Percentiles rank a stretch among this genome's conserved stretches.
Conservation (phyloP, 53 echinoderm and acorn worm genomes). For the Arbacia lixula region DNA sequence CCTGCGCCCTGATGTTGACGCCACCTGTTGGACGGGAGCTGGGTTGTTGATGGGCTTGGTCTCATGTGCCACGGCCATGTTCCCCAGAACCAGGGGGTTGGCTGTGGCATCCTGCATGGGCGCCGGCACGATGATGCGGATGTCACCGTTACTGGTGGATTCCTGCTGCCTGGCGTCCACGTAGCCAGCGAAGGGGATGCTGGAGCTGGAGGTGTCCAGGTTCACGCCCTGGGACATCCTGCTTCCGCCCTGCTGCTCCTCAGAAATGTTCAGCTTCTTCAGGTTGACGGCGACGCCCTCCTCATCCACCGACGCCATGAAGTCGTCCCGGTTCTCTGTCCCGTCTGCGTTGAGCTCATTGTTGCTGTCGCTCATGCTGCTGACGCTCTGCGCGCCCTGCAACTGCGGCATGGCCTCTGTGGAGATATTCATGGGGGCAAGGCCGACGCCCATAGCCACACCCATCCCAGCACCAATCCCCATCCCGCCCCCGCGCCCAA, state of each 20-base stretch:
- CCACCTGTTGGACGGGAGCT: neutral
- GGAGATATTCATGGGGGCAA: slow-evolving; percentile 30
- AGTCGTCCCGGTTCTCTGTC: slow-evolving; percentile 68
- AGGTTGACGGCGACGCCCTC: slow-evolving; percentile 64
- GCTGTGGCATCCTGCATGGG: slow-evolving; percentile 89
- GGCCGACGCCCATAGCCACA: slow-evolving; percentile 13
- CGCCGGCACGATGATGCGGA: slow-evolving; percentile 74
- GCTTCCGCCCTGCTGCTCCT: slow-evolving; percentile 56
- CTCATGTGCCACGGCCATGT: neutral
- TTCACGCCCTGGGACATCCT: slow-evolving; percentile 62
- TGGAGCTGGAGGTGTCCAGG: slow-evolving; percentile 62
- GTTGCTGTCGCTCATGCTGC: slow-evolving; percentile 91
- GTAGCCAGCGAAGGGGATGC: slow-evolving; percentile 27
- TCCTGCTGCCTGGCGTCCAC: slow-evolving; percentile 55
- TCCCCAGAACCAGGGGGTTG: slow-evolving; percentile 75
- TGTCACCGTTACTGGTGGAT: slow-evolving; percentile 64
- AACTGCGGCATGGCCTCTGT: slow-evolving; percentile 61
- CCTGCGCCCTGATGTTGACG: neutral
- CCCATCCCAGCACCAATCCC: too few species aligned
- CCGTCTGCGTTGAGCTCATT: slow-evolving; percentile 80
- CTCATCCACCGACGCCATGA: slow-evolving; percentile 42
- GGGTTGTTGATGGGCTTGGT: slow-evolving; percentile 2
- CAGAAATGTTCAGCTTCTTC: slow-evolving; percentile 91
- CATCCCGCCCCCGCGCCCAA: slow-evolving; percentile 46
- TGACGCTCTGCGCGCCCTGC: slow-evolving; percentile 74